phyloP scores from a whole-genome alignment of 2,113 vertebrate genomes.

The Galbula dea region DNA sequence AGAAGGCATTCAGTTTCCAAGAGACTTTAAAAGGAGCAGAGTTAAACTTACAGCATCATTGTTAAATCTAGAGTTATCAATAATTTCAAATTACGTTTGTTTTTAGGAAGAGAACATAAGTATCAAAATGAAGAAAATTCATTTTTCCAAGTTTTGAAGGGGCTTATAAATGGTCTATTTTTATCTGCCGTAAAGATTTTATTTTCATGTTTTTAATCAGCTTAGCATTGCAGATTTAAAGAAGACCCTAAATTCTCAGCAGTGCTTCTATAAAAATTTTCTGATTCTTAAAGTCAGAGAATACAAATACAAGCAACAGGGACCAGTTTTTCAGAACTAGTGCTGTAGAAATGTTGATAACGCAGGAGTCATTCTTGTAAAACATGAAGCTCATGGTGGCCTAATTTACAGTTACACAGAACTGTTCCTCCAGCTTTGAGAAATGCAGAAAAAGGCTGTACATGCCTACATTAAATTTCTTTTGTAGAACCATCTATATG shows the following conservation, averaged over 20 bases:
- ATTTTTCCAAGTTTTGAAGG: slow-evolving; percentile 36
- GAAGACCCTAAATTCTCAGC: slow-evolving; percentile 9
- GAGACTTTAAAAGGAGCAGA: slow-evolving; percentile 35
- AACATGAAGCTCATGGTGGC: background rate
- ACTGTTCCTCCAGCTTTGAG: background rate
- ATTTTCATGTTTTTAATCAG: slow-evolving; percentile 51
- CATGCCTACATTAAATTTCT: background rate
- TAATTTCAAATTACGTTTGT: slow-evolving; percentile 36
- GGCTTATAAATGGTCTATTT: slow-evolving; percentile 59
- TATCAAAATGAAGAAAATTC: slow-evolving; percentile 27
- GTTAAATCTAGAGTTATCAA: slow-evolving; percentile 14
- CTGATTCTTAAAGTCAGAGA: background rate
- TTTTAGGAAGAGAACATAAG: slow-evolving; percentile 17
- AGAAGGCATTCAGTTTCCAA: slow-evolving; percentile 60
- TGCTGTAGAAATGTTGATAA: background rate
- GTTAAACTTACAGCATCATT: slow-evolving; percentile 32
- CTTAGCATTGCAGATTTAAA: slow-evolving; percentile 60
- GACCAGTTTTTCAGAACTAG: background rate
- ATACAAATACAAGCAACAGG: background rate
- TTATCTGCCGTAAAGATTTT: slow-evolving; percentile 63
- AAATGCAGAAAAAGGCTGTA: background rate
- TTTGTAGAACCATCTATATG: background rate
- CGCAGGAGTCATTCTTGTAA: background rate
- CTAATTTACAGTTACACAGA: background rate
- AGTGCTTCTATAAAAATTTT: background rate